Evolutionary conservation across 2,113 vertebrate species (phyloP), one percentile per base, ranked within the genome.

Genomic region (Antigone vipio): DNA sequence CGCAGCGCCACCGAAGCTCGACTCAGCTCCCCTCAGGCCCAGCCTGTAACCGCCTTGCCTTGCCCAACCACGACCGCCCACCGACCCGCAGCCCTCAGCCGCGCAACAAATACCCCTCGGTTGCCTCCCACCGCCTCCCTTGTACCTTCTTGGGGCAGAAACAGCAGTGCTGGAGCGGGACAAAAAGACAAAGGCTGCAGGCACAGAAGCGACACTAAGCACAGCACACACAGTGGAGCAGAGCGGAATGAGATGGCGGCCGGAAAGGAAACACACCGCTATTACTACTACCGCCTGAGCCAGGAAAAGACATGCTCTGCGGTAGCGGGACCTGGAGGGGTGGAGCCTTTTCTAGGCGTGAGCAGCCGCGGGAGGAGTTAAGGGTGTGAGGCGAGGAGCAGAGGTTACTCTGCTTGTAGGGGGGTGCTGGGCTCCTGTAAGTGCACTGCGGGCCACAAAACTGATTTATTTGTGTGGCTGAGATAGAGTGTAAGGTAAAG

Each of bases 211-310:
- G 93, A 92, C 97, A 95, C n/a, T 66, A 85, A 94, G 96, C 95
- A 96, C 84, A 98, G 98, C 98, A 98, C 98, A 98, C 98, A 98
- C 95, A 88, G 76, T 66, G 94, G 11, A 40, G 40, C 11, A 40
- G 40, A 40, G 40, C 40, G 11, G 95, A 97, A 96, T 98, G 99
- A 99, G 98, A 99, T 99, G 99, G 99, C 98, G 97, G 98, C 98
- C 97, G 98, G 96, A 96, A 98, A 98, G 97, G 97, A 92, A 30
- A 38, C 17, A 26, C 17, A 3, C 11, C 1, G 35, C 40, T 40
- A 40, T 40, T 40, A 40, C 15, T 29, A 8, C 34, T 15, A 9
- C 45, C 21, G 15, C 21, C 58, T 72, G 6, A 12, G 40, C 23
- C 53, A n/a, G 13, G 42, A 75, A 42, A 18, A 24, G 72, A 55